These are phyloP conservation scores for Ischnus inquisitorius DNA, from an alignment of 2,888 invertebrate species.

Conservation along the genomic window DNA sequence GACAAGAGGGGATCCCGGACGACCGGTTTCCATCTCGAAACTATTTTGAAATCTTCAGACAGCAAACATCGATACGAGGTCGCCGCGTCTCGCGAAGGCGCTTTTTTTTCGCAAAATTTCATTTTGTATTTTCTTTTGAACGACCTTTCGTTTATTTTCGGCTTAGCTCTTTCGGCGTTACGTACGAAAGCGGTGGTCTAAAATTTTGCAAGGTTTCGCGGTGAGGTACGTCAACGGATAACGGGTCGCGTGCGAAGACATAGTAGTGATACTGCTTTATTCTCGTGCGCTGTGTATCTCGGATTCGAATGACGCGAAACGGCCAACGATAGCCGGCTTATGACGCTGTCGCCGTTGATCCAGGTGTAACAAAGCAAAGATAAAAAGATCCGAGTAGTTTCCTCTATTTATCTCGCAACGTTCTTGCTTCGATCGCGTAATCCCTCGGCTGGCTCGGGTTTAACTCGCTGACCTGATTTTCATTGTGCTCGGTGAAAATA, in stretches of 20 bases:
- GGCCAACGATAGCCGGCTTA: background rate
- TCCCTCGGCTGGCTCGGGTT: background rate
- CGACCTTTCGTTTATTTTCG: background rate
- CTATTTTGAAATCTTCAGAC: constrained; percentile 32
- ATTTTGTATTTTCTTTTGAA: background rate
- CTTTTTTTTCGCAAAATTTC: background rate
- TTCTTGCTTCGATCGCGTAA: background rate
- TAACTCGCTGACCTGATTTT: background rate
- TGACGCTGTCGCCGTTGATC: constrained; percentile 1
- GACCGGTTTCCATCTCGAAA: constrained; percentile 35
- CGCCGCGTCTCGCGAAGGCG: background rate
- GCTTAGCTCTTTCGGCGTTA: constrained; percentile 15
- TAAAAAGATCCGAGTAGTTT: background rate
- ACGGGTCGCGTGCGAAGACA: constrained; percentile 57
- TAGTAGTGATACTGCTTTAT: constrained; percentile 33
- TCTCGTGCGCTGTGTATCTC: background rate
- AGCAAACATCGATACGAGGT: constrained; percentile 35
- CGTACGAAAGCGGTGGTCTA: constrained; percentile 21
- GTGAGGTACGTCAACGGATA: constrained; percentile 42
- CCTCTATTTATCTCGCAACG: background rate
- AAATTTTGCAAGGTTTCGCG: constrained; percentile 60
- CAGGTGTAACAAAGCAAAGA: background rate
- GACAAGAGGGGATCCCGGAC: background rate
- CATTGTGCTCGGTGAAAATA: background rate
- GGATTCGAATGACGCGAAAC: constrained; percentile 2